These are phyloP conservation scores for Drosophila affinis DNA, from an alignment of 2,888 invertebrate species.

Conservation along the genomic window DNA sequence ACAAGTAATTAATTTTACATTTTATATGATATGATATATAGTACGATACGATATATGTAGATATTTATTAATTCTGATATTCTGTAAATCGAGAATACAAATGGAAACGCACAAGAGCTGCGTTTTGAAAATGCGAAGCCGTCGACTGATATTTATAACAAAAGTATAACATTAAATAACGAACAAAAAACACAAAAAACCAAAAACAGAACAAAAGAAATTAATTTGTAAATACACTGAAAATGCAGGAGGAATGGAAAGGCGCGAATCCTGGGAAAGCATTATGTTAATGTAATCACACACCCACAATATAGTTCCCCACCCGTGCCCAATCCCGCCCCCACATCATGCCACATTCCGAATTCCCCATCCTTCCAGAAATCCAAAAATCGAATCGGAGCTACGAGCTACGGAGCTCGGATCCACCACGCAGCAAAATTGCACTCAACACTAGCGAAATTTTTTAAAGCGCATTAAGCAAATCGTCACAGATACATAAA, in stretches of 20 bases:
- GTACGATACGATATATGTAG: slow-evolving; percentile 2
- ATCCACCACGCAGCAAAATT: slow-evolving; percentile 39
- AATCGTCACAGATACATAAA: slow-evolving; percentile 41
- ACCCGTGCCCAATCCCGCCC: background rate
- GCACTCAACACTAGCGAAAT: slow-evolving; percentile 74
- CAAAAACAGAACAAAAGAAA: slow-evolving; percentile 44
- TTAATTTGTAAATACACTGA: slow-evolving; percentile 51
- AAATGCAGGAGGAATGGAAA: slow-evolving; percentile 24
- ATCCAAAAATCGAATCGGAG: slow-evolving; percentile 14
- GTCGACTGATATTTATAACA: slow-evolving; percentile 82
- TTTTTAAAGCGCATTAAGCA: slow-evolving; percentile 62
- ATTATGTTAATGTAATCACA: slow-evolving; percentile 55
- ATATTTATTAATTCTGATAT: slow-evolving; percentile 11
- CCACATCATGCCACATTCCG: slow-evolving; percentile 3
- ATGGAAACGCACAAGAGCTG: slow-evolving; percentile 49
- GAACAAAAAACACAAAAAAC: slow-evolving; percentile 5
- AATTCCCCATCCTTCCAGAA: slow-evolving; percentile 9
- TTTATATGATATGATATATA: slow-evolving; percentile 22
- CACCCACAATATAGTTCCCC: slow-evolving; percentile 20
- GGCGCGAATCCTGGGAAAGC: slow-evolving; percentile 13
- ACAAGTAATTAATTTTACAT: slow-evolving; percentile 50
- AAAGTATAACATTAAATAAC: slow-evolving; percentile 55
- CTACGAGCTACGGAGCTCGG: slow-evolving; percentile 15
- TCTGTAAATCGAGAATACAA: slow-evolving; percentile 50
- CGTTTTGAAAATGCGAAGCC: slow-evolving; percentile 64